A percentile compares a stretch with the other conserved stretches of the same genome.
phyloP scores from a whole-genome alignment of 64 coral and sea anemone genomes.

The Montipora cactus region DNA sequence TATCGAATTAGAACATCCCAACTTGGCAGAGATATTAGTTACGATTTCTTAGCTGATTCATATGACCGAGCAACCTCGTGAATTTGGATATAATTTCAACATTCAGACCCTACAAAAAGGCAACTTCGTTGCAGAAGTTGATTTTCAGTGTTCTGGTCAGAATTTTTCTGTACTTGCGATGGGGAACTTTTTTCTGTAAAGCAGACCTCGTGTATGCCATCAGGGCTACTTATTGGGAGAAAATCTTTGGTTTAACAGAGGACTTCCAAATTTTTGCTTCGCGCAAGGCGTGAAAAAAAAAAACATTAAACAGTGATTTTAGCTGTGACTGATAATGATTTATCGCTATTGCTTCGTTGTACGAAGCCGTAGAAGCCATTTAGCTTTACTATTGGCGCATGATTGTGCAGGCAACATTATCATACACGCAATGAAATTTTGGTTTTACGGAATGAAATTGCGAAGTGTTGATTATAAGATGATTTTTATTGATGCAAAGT shows the following conservation, averaged over 20 bases:
- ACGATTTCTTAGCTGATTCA: not conserved
- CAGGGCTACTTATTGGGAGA: not conserved
- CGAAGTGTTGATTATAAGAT: not conserved
- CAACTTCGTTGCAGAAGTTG: not conserved
- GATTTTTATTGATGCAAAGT: conserved; percentile 5
- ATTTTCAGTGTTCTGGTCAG: not conserved
- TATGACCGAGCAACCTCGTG: not conserved
- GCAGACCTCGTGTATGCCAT: not conserved
- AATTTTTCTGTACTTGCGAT: not conserved
- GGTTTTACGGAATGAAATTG: conserved; percentile 33
- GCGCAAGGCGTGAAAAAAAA: conserved; percentile 45
- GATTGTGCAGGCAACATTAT: conserved; percentile 6
- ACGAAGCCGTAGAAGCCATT: not conserved
- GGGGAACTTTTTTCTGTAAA: conserved; percentile 35
- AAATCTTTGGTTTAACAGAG: conserved; percentile 17
- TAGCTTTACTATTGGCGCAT: conserved; percentile 17
- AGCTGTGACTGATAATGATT: conserved; percentile 37
- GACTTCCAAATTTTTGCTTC: not conserved
- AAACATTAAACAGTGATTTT: conserved; percentile 29
- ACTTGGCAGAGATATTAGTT: too few relatives aligned
- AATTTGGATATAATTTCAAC: not conserved
- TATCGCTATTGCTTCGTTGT: conserved; percentile 38
- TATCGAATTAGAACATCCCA: too few relatives aligned
- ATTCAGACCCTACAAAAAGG: conserved; percentile 6
- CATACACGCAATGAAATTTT: not conserved